These are phyloP conservation scores for Agonopterix heracliana DNA, from an alignment of 2,888 invertebrate species.

Conservation along the genomic window DNA sequence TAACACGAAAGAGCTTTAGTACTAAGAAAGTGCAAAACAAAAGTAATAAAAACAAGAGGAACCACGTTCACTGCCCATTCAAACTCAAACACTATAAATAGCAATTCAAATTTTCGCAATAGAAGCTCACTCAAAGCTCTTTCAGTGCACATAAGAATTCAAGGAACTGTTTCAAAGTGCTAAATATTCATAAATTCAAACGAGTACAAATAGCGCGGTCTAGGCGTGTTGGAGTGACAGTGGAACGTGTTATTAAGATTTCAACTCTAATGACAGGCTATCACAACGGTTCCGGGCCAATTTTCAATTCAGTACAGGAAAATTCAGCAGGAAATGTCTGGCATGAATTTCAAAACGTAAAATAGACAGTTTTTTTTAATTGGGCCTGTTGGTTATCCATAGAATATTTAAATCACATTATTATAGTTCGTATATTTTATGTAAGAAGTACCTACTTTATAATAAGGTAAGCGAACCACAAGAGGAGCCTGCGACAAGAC, in stretches of 20 bases:
- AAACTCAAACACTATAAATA: neutral
- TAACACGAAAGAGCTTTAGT: too few relatives aligned
- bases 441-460: too few relatives aligned
- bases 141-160: slow-evolving; percentile 31
- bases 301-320: neutral
- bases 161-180: slow-evolving; percentile 26
- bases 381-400: slow-evolving; percentile 23
- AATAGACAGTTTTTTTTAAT: slow-evolving; percentile 16
- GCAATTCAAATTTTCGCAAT: slow-evolving; percentile 22
- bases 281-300: neutral
- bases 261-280: slow-evolving; percentile 35
- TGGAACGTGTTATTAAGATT: slow-evolving; percentile 48
- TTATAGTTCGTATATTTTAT: neutral
- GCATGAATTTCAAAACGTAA: slow-evolving; percentile 22
- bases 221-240: slow-evolving; percentile 28
- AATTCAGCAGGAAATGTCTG: neutral
- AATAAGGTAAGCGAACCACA: slow-evolving; percentile 22
- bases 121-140: slow-evolving; percentile 16
- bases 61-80: neutral
- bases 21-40: too few relatives aligned
- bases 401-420: slow-evolving; percentile 3
- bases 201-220: slow-evolving; percentile 24
- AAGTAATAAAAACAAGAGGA: too few relatives aligned
- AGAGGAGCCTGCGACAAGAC: slow-evolving; percentile 21
- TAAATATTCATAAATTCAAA: slow-evolving; percentile 41